Percentiles rank a stretch among this genome's conserved stretches.
Evolutionary conservation across 2,888 invertebrate genomes (phyloP).

Genomic region (Pandemis cinnamomeana): DNA sequence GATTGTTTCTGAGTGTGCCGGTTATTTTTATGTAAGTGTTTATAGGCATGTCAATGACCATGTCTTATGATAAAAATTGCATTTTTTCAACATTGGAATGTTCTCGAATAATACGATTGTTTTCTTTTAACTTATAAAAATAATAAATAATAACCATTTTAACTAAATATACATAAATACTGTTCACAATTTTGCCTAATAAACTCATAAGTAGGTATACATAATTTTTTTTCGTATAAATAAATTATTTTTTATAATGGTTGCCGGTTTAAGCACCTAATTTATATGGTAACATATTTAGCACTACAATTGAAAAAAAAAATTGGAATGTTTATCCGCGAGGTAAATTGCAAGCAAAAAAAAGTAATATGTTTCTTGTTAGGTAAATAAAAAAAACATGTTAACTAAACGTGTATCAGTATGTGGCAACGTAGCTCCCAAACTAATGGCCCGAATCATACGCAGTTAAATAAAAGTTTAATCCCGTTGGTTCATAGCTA

Average conservation of each 20-base stretch:
- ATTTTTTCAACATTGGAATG: constrained; percentile 4
- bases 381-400: neutral
- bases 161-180: constrained; percentile 38
- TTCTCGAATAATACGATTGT: neutral
- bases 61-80: neutral
- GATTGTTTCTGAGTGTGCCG: neutral
- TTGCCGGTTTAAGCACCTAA: constrained; percentile 35
- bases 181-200: constrained; percentile 34
- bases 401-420: neutral
- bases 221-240: constrained; percentile 13
- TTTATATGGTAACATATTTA: constrained; percentile 34
- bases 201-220: constrained; percentile 22
- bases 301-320: constrained; percentile 16
- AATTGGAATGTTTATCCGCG: neutral
- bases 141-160: neutral
- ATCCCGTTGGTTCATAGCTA: no score
- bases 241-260: constrained; percentile 10
- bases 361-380: neutral
- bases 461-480: no score
- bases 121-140: constrained; percentile 5
- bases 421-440: no score
- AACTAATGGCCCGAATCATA: no score
- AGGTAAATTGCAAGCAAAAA: neutral
- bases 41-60: neutral
- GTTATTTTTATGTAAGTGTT: neutral